Evolutionary conservation across 2,797 vertebrate species (phyloP), one percentile per base, ranked within the genome.

Genomic region (Trichosurus vulpecula): DNA sequence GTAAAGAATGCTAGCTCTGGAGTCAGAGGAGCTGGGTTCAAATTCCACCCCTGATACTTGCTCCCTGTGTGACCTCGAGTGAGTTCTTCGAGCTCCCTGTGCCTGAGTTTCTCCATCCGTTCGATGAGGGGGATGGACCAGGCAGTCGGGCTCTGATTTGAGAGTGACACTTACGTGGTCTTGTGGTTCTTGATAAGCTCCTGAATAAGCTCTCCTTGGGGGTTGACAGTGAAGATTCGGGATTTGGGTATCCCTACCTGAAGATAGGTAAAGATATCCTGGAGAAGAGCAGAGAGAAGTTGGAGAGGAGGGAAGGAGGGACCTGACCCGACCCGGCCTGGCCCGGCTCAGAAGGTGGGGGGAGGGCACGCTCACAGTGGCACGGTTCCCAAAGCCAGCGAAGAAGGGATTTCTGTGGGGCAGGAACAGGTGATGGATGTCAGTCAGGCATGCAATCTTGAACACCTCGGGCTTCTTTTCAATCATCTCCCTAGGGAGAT

Each of bases 391-490:
- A 52, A 99, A 99, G 66, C 99, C 99, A 0, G 99, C 99, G 0
- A 99, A 99, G 98, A 99, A 99, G 14, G 99, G 99, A 54, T 97
- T 98, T 74, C 96, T 97, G 0, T 98, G 94, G 0, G 99, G 98
- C 97, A 98, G 98, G 97, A 99, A 99, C 10, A 99, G 98, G 16
- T 99, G 99, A 96, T 91, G 98, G 98, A 99, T 99, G 98, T 99
- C 99, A 41, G 98, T 98, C 54, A 99, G 98, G 93, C 99, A 99
- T 94, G 99, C 99, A 0, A 99, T 98, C 99, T 99, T 99, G 98
- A 99, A 99, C 91, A 99, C 99, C 98, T 99, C 99, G 0, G 99
- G 99, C 96, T 99, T 99, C 98, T 99, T 99, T 98, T 99, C 99
- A 52, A 99, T 99, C 97, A 99, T 99, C 97, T 99, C 99, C 98